phyloP scores from a whole-genome alignment of 2,888 invertebrate genomes.

The Nemotelus pantherinus region DNA sequence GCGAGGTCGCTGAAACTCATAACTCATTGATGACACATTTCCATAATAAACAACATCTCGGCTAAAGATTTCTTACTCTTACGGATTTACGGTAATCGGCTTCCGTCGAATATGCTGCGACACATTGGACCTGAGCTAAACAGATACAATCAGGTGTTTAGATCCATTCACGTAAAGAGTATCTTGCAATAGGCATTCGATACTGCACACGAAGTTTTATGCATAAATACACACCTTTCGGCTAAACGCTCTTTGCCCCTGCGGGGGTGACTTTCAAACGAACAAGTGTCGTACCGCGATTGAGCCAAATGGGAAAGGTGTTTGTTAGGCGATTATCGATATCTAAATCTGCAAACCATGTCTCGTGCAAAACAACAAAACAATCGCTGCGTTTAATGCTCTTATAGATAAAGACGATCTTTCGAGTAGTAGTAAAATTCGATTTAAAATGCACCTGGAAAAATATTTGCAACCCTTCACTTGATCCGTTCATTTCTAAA shows the following conservation, averaged over 20 bases:
- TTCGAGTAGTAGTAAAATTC: background rate
- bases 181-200: too few species aligned
- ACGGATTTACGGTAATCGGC: constrained; percentile 41
- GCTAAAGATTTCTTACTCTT: constrained; percentile 39
- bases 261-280: background rate
- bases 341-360: background rate
- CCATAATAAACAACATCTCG: constrained; percentile 41
- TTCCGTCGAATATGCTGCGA: constrained; percentile 37
- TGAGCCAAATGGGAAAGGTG: background rate
- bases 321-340: constrained; percentile 12
- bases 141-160: constrained; percentile 27
- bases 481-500: background rate
- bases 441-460: constrained; percentile 27
- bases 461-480: constrained; percentile 28
- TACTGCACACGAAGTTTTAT: too few species aligned
- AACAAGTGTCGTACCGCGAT: background rate
- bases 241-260: background rate
- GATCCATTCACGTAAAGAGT: background rate
- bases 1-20: constrained; percentile 16
- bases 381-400: constrained; percentile 19
- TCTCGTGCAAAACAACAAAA: background rate
- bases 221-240: background rate
- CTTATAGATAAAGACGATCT: background rate
- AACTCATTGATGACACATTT: constrained; percentile 44
- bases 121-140: background rate